phyloP scores from a whole-genome alignment of 1,140 invertebrate genomes.

The Trichoplusia ni region DNA sequence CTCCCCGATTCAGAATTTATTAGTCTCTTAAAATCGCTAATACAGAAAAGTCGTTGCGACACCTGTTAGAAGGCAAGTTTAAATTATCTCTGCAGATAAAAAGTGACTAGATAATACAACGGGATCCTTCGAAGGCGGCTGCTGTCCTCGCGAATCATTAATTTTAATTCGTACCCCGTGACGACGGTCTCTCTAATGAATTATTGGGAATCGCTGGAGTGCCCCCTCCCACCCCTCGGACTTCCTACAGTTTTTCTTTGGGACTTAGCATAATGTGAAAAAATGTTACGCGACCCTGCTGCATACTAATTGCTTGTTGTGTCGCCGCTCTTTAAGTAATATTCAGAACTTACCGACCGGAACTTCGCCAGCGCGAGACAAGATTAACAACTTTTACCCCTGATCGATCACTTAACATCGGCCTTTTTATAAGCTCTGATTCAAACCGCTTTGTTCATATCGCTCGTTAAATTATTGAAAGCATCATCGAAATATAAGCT shows the following conservation, averaged over 20 bases:
- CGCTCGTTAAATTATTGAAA: slow-evolving; percentile 50
- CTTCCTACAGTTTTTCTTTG: slow-evolving; percentile 73
- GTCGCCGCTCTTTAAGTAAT: slow-evolving; percentile 58
- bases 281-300: slow-evolving; percentile 72
- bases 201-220: slow-evolving; percentile 78
- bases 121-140: slow-evolving; percentile 61
- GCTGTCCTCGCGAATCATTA: slow-evolving; percentile 77
- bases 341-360: slow-evolving; percentile 57
- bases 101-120: slow-evolving; percentile 72
- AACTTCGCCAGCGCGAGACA: slow-evolving; percentile 59
- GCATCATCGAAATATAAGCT: slow-evolving; percentile 49
- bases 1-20: slow-evolving; percentile 28
- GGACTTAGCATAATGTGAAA: slow-evolving; percentile 80
- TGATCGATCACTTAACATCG: slow-evolving; percentile 70
- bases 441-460: slow-evolving; percentile 49
- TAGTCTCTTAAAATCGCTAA: slow-evolving; percentile 45
- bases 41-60: slow-evolving; percentile 57
- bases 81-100: slow-evolving; percentile 71
- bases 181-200: slow-evolving; percentile 76
- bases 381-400: slow-evolving; percentile 75
- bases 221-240: slow-evolving; percentile 54
- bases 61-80: slow-evolving; percentile 56
- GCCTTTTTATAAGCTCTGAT: slow-evolving; percentile 57
- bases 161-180: slow-evolving; percentile 79
- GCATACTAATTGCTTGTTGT: slow-evolving; percentile 81